Base-by-base conservation (phyloP, 2,888 invertebrate genomes). In the Drosophila aldrichi region DNA sequence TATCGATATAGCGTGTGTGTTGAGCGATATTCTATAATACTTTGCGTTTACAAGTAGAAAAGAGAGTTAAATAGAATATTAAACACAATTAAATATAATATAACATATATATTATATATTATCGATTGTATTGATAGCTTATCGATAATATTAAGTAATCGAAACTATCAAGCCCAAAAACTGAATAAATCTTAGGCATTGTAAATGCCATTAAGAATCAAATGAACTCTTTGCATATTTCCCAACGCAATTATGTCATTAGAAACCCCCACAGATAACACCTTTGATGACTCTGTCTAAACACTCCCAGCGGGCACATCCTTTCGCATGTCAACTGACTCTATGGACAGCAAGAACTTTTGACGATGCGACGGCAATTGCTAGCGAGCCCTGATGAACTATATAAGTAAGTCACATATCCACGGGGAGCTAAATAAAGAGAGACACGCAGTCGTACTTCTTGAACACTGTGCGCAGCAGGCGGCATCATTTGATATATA, bases 281-380 rank as follows among this genome's bases (percentile, higher is more conserved):
- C 68, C 68, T 74, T 69, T 49, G 40, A 51, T 70, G 51, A 63
- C 55, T 52, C 18, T 54, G 10, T 61, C 25, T 60, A 66, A 20
- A 25, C 73, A 68, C 63, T 67, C 74, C 75, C 74, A 67, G 59
- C 71, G 66, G 73, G 67, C 51, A 74, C 72, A 87, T 81, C 82
- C 81, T 76, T 81, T 89, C 73, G 89, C 81, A 81, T 89, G 89
- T 82, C 84, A 82, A 81, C 82, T 81, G 79, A 74, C 76, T 73
- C 74, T 80, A 81, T 76, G 69, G 65, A 60, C 59, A 73, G 54
- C 78, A 68, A 56, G 77, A 70, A 56, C 64, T 66, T 61, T 44
- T 65, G 66, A 63, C 49, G 63, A 59, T 55, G 70, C 46, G 64
- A 58, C 32, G 74, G 58, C 72, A 52, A 68, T 71, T 62, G 51